Percentiles rank a stretch among this genome's conserved stretches.
phyloP scores from a whole-genome alignment of 1,140 invertebrate species.

The Melipona quadrifasciata region DNA sequence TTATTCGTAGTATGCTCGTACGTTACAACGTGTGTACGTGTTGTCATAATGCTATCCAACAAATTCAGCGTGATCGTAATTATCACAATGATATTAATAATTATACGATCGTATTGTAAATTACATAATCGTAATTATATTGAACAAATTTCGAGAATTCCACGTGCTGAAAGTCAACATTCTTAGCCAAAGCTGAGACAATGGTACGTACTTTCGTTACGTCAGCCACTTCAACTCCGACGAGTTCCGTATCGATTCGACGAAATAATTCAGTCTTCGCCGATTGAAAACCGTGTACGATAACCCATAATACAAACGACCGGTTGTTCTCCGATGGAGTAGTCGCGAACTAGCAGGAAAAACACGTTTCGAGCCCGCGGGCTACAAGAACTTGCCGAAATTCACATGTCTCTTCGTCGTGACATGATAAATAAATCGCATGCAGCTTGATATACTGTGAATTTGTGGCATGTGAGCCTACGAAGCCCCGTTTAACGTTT shows the following conservation, averaged over 20 bases:
- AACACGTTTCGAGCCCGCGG: neutral
- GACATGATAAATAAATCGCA: neutral
- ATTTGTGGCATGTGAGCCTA: neutral
- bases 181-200: neutral
- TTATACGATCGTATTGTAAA: too few relatives aligned
- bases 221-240: neutral
- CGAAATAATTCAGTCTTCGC: slow-evolving; percentile 39
- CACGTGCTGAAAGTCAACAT: neutral
- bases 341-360: neutral
- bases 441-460: neutral
- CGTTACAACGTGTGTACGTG: too few relatives aligned
- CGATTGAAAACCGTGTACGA: neutral
- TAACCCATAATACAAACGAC: neutral
- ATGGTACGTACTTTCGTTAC: too few relatives aligned
- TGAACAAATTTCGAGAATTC: neutral
- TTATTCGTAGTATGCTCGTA: too few relatives aligned
- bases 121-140: neutral
- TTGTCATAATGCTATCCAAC: slow-evolving; percentile 12
- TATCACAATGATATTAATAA: too few relatives aligned
- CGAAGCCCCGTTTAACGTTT: slow-evolving; percentile 10
- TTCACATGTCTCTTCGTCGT: rapidly evolving
- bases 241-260: slow-evolving; percentile 30
- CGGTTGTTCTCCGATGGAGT: neutral
- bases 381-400: neutral
- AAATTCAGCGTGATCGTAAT: neutral